phyloP scores from a whole-genome alignment of 2,888 invertebrate genomes.

The Cantharis nigra region DNA sequence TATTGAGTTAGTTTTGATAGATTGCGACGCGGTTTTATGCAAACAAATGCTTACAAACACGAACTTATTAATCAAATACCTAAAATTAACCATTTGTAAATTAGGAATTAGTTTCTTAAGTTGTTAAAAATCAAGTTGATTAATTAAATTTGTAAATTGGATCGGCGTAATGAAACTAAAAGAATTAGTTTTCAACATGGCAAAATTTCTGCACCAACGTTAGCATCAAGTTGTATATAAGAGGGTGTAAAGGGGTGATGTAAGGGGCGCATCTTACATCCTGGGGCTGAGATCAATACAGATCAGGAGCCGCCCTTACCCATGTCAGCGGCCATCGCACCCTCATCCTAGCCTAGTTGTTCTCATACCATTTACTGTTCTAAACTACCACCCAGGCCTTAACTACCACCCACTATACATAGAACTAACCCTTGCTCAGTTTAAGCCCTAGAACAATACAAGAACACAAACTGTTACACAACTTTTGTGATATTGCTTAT shows the following conservation, averaged over 20 bases:
- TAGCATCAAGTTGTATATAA: constrained; percentile 23
- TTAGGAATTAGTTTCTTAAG: not conserved
- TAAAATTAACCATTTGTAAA: not conserved
- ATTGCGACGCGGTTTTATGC: constrained; percentile 34
- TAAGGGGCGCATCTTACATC: constrained; percentile 58
- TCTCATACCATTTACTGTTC: constrained; percentile 32
- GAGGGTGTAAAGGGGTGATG: constrained; percentile 45
- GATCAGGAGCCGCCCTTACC: constrained; percentile 58
- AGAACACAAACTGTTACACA: constrained; percentile 33
- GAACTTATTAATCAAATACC: not conserved
- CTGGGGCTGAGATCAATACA: constrained; percentile 57
- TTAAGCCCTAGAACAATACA: constrained; percentile 33
- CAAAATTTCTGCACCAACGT: constrained; percentile 15
- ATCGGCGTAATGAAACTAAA: not conserved
- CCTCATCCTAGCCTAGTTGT: constrained; percentile 39
- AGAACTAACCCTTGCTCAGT: constrained; percentile 30
- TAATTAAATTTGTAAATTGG: not conserved
- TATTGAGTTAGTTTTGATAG: constrained; percentile 36
- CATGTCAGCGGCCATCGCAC: constrained; percentile 56
- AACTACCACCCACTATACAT: constrained; percentile 33
- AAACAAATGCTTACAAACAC: constrained; percentile 22
- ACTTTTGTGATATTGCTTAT: constrained; percentile 29
- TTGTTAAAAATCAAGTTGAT: not conserved
- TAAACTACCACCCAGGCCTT: constrained; percentile 37
- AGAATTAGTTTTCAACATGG: constrained; percentile 1